Percentiles rank a stretch among this genome's conserved stretches.
Evolutionary conservation across 2,113 vertebrate genomes (phyloP).

Genomic region (Plotosus lineatus): DNA sequence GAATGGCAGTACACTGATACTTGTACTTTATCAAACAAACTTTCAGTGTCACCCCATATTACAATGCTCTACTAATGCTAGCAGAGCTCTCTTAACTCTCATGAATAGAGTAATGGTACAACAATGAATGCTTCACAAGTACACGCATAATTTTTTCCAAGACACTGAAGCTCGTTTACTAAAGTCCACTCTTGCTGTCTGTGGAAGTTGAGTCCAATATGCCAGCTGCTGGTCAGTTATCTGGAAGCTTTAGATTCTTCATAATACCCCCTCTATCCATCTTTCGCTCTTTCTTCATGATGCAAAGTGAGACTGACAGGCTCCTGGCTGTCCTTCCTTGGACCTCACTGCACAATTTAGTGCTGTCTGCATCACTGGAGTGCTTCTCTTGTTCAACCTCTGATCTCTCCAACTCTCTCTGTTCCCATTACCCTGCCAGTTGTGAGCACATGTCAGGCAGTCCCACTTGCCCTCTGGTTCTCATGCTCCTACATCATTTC

Average conservation of each 20-base stretch:
- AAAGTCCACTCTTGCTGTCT: slow-evolving; percentile 18
- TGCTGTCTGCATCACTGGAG: not conserved
- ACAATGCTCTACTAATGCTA: not conserved
- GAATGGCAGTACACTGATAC: not conserved
- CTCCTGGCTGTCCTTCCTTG: slow-evolving; percentile 34
- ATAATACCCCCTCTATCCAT: not conserved
- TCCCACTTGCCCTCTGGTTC: not conserved
- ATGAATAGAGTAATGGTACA: not conserved
- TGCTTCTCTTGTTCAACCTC: slow-evolving; percentile 15
- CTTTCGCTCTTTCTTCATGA: slow-evolving; percentile 2
- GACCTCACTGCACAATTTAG: not conserved
- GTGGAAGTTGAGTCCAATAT: slow-evolving; percentile 10
- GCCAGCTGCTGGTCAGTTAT: slow-evolving; percentile 28
- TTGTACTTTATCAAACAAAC: not conserved
- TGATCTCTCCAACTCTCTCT: slow-evolving; percentile 11
- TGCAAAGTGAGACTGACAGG: slow-evolving; percentile 39
- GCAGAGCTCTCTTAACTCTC: not conserved
- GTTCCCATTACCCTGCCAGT: slow-evolving; percentile 33
- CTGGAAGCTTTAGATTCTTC: slow-evolving; percentile 3
- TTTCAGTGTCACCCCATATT: not conserved
- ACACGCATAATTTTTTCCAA: not conserved
- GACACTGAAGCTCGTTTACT: not conserved
- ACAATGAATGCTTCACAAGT: not conserved
- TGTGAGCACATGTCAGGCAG: slow-evolving; percentile 41
- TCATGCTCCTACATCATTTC: slow-evolving; percentile 1